Conservation (phyloP, 2,888 invertebrate species). For the Nowickia ferox region DNA sequence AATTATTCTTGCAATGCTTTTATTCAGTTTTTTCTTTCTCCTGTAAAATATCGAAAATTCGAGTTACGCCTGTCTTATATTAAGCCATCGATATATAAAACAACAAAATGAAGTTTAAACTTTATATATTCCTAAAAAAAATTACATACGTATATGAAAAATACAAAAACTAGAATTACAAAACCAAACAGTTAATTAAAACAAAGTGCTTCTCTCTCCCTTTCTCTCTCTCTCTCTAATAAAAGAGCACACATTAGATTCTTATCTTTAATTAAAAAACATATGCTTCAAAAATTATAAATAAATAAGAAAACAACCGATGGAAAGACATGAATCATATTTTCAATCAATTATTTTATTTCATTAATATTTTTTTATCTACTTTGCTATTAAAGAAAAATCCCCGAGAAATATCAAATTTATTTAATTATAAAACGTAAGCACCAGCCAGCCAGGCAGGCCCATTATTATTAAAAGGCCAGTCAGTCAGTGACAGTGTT, state of each 20-base stretch:
- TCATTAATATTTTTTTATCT: neutral
- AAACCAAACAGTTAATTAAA: slow-evolving; percentile 3
- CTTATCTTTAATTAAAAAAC: slow-evolving; percentile 42
- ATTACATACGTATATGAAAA: neutral
- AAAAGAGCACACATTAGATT: slow-evolving; percentile 46
- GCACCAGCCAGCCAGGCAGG: too few relatives aligned
- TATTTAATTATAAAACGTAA: neutral
- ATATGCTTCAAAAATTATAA: slow-evolving; percentile 29
- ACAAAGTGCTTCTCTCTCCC: slow-evolving; percentile 28
- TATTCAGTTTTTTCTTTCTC: too few relatives aligned
- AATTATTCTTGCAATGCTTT: too few relatives aligned
- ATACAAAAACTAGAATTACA: slow-evolving; percentile 1
- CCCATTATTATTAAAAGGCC: too few relatives aligned
- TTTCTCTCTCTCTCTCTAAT: slow-evolving; percentile 15
- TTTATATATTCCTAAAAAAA: slow-evolving; percentile 56
- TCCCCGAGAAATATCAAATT: neutral
- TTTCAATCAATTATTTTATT: slow-evolving; percentile 19
- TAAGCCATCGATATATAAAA: too few relatives aligned
- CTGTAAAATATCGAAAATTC: too few relatives aligned
- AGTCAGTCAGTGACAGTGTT: too few relatives aligned
- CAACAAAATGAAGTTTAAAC: slow-evolving; percentile 40
- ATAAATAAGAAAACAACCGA: slow-evolving; percentile 19
- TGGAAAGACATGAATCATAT: slow-evolving; percentile 17
- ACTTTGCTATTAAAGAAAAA: neutral
- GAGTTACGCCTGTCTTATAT: too few relatives aligned